These are phyloP conservation scores for Virgularia gustaviana DNA, from an alignment of 92 coral and sea anemone species.

Conservation along the genomic window DNA sequence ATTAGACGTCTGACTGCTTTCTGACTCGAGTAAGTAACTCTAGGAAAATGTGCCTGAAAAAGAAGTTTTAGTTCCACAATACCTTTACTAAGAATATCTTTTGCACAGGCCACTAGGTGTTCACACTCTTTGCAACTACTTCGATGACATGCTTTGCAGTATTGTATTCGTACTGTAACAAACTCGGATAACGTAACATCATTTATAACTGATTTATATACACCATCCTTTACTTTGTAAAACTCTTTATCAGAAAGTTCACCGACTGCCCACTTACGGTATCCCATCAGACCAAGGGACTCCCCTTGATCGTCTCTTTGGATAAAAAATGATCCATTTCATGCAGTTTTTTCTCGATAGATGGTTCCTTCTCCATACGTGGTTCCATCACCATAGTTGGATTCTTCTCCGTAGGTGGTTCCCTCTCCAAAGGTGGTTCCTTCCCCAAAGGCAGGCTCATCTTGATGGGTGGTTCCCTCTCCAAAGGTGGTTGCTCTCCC, in stretches of 20 bases:
- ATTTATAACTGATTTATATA: conserved; percentile 21
- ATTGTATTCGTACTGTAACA: conserved; percentile 22
- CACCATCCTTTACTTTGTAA: conserved; percentile 32
- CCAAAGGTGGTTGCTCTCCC: no score
- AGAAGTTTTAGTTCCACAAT: conserved; percentile 34
- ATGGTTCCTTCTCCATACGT: no score
- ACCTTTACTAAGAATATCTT: conserved; percentile 20
- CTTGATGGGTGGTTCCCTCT: no score
- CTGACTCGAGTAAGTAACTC: conserved; percentile 38
- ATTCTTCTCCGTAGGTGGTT: no score
- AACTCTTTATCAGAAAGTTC: conserved; percentile 12
- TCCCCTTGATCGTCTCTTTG: conserved; percentile 27
- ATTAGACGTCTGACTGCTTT: conserved; percentile 52
- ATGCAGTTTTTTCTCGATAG: neutral
- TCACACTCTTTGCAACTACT: neutral
- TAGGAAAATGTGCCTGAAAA: conserved; percentile 19
- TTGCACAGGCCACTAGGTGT: neutral
- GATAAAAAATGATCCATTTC: conserved; percentile 9
- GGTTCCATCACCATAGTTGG: no score
- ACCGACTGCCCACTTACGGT: conserved; percentile 38
- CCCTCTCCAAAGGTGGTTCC: no score
- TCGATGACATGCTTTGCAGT: conserved; percentile 10
- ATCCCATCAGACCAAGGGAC: conserved; percentile 1
- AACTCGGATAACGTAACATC: conserved; percentile 31
- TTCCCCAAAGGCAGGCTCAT: no score